Base-by-base conservation (phyloP, 1,140 invertebrate species). In the Drosophila kepulauana region DNA sequence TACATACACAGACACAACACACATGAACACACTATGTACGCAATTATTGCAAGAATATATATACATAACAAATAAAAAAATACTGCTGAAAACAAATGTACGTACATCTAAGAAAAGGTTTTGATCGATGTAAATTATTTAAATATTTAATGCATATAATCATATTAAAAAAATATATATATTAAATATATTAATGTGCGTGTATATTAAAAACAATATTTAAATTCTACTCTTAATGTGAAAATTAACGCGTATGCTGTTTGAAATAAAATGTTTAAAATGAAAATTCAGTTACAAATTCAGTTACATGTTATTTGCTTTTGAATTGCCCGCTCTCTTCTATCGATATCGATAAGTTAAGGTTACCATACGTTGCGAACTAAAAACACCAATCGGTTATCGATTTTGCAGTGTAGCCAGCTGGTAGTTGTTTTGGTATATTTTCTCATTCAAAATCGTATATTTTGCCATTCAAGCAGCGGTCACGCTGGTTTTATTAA, bases 91-190 rank as follows among this genome's bases (percentile, higher is more conserved):
- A 63, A 52, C 49, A 43, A 52, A 8, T 64, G 72, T 65, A 57
- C 48, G 81, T 69, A 70, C 51, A 66, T 51, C 46, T 75, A 76
- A 72, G 62, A 59, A 76, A 72, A 41, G 51, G 77, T 67, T 78
- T 87, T 84, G 80, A 74, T 88, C 79, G 72, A 88, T 87, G 82
- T 87, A 87, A 88, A 87, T 80, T 87, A 88, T 84, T 85, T 65
- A 85, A 78, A 78, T 85, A 86, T 87, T 86, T 81, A 82, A 86
- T 79, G 79, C 82, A 86, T 80, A 84, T 81, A 81, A 78, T 76
- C 54, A 79, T 68, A 72, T 59, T 74, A 68, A 35, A 74, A 33
- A 75, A 70, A 67, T 65, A 65, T 58, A 71, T 70, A 65, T 58
- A 71, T 70, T 46, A 70, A 41, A 73, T 68, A 74, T 71, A 79